Conservation (phyloP, 2,797 vertebrate species). For the Tragopan temminckii region DNA sequence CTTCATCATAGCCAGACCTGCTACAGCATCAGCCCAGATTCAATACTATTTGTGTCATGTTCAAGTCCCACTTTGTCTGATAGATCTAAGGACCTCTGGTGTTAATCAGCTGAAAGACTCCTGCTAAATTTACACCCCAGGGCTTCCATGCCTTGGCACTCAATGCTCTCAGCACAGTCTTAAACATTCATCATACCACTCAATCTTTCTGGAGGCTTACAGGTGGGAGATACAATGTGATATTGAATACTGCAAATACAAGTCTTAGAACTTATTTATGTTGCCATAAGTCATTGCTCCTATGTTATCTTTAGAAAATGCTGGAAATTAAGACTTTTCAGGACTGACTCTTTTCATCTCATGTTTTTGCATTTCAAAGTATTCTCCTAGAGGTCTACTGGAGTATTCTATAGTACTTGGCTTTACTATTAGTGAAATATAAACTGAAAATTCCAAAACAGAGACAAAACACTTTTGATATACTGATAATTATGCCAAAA, state of each 20-base stretch:
- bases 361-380: not conserved
- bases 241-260: not conserved
- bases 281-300: not conserved
- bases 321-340: not conserved
- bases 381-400: not conserved
- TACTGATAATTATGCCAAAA: not conserved
- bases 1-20: not conserved
- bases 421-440: not conserved
- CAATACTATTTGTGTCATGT: not conserved
- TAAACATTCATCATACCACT: not conserved
- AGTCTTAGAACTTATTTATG: not conserved
- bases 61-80: not conserved
- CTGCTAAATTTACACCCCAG: not conserved
- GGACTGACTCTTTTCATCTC: not conserved
- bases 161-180: not conserved
- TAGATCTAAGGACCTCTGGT: not conserved
- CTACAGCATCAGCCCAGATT: not conserved
- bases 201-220: not conserved
- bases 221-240: accelerated
- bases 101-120: not conserved
- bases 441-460: not conserved
- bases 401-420: not conserved
- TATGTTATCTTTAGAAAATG: not conserved
- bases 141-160: not conserved
- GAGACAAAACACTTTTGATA: not conserved